Evolutionary conservation across 2,888 invertebrate species (phyloP).

Genomic region (Eurois occulta): DNA sequence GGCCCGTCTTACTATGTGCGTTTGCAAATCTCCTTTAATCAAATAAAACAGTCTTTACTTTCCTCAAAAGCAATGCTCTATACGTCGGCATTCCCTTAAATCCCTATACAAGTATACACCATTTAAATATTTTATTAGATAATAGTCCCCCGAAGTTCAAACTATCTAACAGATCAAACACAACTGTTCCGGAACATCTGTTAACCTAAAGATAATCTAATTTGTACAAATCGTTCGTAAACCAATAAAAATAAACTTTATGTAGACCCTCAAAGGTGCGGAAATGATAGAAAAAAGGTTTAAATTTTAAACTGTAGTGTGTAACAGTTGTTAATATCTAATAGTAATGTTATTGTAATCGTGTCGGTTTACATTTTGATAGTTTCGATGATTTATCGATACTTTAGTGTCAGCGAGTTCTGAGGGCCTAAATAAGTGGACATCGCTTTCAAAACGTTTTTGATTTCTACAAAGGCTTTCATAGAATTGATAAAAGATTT

Average conservation of each 20-base stretch:
- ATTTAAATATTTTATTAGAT: slow-evolving; percentile 50
- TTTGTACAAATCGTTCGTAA: slow-evolving; percentile 83
- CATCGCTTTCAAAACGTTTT: background rate
- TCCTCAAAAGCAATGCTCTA: no score
- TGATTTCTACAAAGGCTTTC: background rate
- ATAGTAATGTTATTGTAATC: slow-evolving; percentile 53
- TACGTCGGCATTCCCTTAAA: background rate
- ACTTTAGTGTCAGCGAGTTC: background rate
- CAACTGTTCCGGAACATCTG: slow-evolving; percentile 77
- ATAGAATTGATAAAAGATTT: background rate
- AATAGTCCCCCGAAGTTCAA: slow-evolving; percentile 24
- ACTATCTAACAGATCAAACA: slow-evolving; percentile 66
- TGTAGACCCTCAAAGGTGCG: slow-evolving; percentile 62
- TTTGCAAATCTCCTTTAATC: no score
- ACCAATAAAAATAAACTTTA: slow-evolving; percentile 80
- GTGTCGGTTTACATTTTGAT: slow-evolving; percentile 33
- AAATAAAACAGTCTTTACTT: no score
- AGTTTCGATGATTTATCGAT: slow-evolving; percentile 35
- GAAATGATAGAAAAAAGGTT: slow-evolving; percentile 69
- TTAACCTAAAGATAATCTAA: slow-evolving; percentile 82
- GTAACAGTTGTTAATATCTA: slow-evolving; percentile 68
- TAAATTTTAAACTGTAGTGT: slow-evolving; percentile 57
- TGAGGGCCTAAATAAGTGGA: background rate
- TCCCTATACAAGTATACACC: slow-evolving; percentile 4
- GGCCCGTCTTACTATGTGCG: no score